Base-by-base conservation (phyloP, 2,797 vertebrate genomes). In the Pseudochirops cupreus region DNA sequence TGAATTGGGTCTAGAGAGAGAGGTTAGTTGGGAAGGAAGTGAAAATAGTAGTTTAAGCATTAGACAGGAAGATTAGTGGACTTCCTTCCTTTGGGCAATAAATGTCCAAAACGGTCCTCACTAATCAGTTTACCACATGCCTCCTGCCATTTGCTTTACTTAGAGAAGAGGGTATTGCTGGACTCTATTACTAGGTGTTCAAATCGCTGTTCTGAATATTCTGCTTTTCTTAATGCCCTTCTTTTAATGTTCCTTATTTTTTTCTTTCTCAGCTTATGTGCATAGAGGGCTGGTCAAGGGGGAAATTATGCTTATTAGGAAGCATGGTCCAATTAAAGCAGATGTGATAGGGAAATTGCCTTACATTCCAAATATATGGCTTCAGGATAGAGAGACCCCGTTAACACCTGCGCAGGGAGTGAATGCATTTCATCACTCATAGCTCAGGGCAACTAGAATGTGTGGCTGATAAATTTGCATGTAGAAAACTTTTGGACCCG, bases 331-430 rank as follows among this genome's bases (percentile, higher is more conserved):
- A 97, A 91, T 91, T 98, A 93, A 94, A 98, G 94, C 74, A 93
- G 56, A 94, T 91, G 95, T 18, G 53, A 96, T 97, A 92, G 95
- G 97, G 91, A 98, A 97, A 98, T 98, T 98, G 97, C 98, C 98
- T 98, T 98, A 58, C 94, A 97, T 97, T 98, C 97, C 96, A 97
- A 97, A 98, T 97, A 97, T 98, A 97, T 98, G 97, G 98, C 96
- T 97, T 97, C 94, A 94, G 91, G 95, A 95, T 93, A 95, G 74
- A 96, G 95, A 94, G 67, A 39, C 29, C 95, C 96, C 74, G 95
- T 96, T 96, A 97, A 95, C 93, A 97, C 95, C 96, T 96, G 93
- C 67, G 87, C 57, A 91, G 94, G 94, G 56, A 95, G 31, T 96
- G 54, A 94, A 93, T 91, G 92, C 12, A 97, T 97, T 97, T 97